phyloP scores from a whole-genome alignment of 1,140 invertebrate species.

The Spodoptera litura region DNA sequence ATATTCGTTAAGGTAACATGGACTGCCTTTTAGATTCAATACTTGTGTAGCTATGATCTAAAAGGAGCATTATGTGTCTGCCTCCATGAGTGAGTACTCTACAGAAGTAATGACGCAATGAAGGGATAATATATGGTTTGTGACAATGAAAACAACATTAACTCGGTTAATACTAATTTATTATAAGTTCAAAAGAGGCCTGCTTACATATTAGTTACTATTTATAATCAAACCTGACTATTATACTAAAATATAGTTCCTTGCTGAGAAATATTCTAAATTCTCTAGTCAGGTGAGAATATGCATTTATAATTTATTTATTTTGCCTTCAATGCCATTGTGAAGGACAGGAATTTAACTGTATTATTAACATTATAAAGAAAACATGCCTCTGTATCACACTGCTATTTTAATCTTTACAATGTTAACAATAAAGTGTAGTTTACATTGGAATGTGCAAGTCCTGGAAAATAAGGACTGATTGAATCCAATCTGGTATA shows the following conservation, averaged over 20 bases:
- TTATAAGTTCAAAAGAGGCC: conserved; percentile 32
- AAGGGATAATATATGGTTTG: conserved; percentile 5
- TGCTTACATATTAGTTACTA: conserved; percentile 21
- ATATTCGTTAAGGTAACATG: not conserved
- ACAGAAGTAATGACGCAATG: not conserved
- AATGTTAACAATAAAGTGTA: too few relatives aligned
- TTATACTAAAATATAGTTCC: conserved; percentile 44
- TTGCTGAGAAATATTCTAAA: conserved; percentile 64
- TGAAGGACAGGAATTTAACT: not conserved
- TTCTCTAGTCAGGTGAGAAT: conserved; percentile 79
- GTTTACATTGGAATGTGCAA: too few relatives aligned
- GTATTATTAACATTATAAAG: too few relatives aligned
- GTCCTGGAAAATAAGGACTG: too few relatives aligned
- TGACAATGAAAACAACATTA: conserved; percentile 22
- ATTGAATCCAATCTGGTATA: too few relatives aligned
- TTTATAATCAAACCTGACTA: conserved; percentile 25
- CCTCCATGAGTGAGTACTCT: not conserved
- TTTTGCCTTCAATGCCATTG: conserved; percentile 36
- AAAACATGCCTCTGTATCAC: too few relatives aligned
- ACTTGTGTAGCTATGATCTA: not conserved
- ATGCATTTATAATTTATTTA: conserved; percentile 84
- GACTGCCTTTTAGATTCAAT: not conserved
- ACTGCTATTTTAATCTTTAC: too few relatives aligned
- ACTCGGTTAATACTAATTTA: conserved; percentile 32
- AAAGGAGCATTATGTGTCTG: not conserved